A percentile compares a stretch with the other conserved stretches of the same genome.
phyloP scores from a whole-genome alignment of 2,888 invertebrate genomes.

The Dyspetes luteomarginatus region DNA sequence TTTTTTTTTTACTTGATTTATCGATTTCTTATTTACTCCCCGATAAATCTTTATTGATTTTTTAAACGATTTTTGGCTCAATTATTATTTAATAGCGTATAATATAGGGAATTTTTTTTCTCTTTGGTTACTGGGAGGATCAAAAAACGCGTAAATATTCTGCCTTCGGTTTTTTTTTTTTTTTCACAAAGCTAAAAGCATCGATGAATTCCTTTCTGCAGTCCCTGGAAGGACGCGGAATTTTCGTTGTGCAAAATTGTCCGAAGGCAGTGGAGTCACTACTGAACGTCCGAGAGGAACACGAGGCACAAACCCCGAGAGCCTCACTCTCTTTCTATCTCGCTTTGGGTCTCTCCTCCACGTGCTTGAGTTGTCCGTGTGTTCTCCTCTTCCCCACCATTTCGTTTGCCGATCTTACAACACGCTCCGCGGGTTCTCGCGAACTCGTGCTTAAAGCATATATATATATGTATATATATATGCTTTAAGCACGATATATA shows the following conservation, averaged over 20 bases:
- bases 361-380: constrained; percentile 78
- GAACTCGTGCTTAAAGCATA: constrained; percentile 25
- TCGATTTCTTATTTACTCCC: not conserved
- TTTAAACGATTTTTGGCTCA: constrained; percentile 1
- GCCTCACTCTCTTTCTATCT: constrained; percentile 61
- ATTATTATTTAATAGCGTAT: no score
- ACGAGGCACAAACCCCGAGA: constrained; percentile 74
- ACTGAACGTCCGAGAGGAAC: constrained; percentile 73
- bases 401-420: constrained; percentile 49
- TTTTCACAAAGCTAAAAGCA: no score
- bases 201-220: no score
- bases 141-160: no score
- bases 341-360: constrained; percentile 71
- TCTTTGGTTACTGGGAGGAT: no score
- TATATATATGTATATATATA: constrained; percentile 1
- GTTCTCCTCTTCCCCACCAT: constrained; percentile 74
- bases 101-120: no score
- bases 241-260: constrained; percentile 72
- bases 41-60: not conserved
- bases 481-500: not conserved
- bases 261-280: constrained; percentile 78
- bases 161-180: no score
- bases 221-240: constrained; percentile 52
- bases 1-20: no score
- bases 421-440: constrained; percentile 55